Conservation (phyloP, 1,140 invertebrate species). For the Steinernema khuongi region DNA sequence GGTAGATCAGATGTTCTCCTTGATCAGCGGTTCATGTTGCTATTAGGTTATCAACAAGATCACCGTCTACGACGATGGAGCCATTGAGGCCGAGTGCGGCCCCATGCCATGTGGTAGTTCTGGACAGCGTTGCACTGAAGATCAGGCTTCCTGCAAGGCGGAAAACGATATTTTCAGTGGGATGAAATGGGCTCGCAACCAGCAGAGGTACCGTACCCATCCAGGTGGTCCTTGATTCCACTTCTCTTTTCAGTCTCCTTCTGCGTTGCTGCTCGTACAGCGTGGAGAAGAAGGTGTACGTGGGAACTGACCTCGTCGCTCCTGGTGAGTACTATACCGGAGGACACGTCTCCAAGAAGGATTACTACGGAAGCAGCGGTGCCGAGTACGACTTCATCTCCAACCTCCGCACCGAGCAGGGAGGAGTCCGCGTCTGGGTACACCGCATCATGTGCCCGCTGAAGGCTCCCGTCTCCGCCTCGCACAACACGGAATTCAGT, state of each 20-base stretch:
- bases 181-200: slow-evolving; percentile 57
- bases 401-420: slow-evolving; percentile 56
- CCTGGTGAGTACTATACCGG: slow-evolving; percentile 41
- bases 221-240: slow-evolving; percentile 19
- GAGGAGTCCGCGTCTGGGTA: slow-evolving; percentile 56
- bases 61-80: slow-evolving; percentile 58
- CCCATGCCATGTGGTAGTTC: slow-evolving; percentile 54
- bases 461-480: slow-evolving; percentile 3
- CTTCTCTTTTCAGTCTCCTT: slow-evolving; percentile 42
- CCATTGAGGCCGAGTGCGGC: slow-evolving; percentile 57
- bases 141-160: slow-evolving; percentile 41
- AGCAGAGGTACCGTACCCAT: slow-evolving; percentile 45
- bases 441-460: slow-evolving; percentile 51
- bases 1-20: slow-evolving; percentile 18
- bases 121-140: slow-evolving; percentile 45
- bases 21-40: background rate
- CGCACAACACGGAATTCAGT: slow-evolving; percentile 21
- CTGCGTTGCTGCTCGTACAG: slow-evolving; percentile 51
- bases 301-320: slow-evolving; percentile 56
- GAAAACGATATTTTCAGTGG: slow-evolving; percentile 50
- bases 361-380: slow-evolving; percentile 48
- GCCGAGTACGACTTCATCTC: slow-evolving; percentile 55
- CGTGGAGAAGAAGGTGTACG: slow-evolving; percentile 49
- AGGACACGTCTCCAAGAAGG: slow-evolving; percentile 36
- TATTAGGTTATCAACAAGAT: slow-evolving; percentile 55